phyloP scores from a whole-genome alignment of 2,113 vertebrate species.

The Pungitius pungitius region DNA sequence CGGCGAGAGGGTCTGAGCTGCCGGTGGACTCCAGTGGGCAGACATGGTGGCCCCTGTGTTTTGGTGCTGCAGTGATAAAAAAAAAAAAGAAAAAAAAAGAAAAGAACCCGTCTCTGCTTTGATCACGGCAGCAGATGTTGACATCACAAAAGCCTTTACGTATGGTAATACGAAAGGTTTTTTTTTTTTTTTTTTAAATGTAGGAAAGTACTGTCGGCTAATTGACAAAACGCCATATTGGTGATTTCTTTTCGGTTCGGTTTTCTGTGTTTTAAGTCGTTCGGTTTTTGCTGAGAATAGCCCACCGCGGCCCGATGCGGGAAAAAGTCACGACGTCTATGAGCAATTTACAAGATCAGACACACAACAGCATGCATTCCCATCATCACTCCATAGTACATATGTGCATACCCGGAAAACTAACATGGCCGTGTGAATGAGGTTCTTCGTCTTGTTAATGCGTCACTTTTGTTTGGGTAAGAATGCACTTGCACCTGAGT shows the following conservation, averaged over 20 bases:
- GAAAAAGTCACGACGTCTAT: slow-evolving; percentile 3
- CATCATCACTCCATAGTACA: slow-evolving; percentile 46
- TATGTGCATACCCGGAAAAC: slow-evolving; percentile 55
- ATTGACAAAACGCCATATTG: slow-evolving; percentile 74
- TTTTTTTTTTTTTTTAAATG: slow-evolving; percentile 46
- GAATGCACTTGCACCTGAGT: slow-evolving; percentile 81
- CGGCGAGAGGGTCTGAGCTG: no score
- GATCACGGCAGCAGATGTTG: slow-evolving; percentile 36
- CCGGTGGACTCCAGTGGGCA: slow-evolving; percentile 26
- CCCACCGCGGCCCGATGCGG: slow-evolving; percentile 48
- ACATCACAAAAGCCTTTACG: slow-evolving; percentile 15
- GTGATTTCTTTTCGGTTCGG: slow-evolving; percentile 49
- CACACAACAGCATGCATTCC: slow-evolving; percentile 55
- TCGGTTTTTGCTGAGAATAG: slow-evolving; percentile 46
- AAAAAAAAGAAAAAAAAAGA: no score
- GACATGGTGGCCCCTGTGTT: slow-evolving; percentile 27
- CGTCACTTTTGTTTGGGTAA: slow-evolving; percentile 74
- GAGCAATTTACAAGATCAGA: slow-evolving; percentile 20
- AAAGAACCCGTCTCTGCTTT: slow-evolving; percentile 48
- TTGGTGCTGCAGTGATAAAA: slow-evolving; percentile 39
- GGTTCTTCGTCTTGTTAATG: slow-evolving; percentile 64
- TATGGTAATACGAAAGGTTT: slow-evolving; percentile 33
- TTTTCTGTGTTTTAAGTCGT: slow-evolving; percentile 33
- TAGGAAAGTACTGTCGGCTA: slow-evolving; percentile 48
- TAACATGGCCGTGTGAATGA: slow-evolving; percentile 63